A percentile compares a stretch with the other conserved stretches of the same genome.
Evolutionary conservation across 1,140 invertebrate species (phyloP).

Genomic region (Metopolophium dirhodum): DNA sequence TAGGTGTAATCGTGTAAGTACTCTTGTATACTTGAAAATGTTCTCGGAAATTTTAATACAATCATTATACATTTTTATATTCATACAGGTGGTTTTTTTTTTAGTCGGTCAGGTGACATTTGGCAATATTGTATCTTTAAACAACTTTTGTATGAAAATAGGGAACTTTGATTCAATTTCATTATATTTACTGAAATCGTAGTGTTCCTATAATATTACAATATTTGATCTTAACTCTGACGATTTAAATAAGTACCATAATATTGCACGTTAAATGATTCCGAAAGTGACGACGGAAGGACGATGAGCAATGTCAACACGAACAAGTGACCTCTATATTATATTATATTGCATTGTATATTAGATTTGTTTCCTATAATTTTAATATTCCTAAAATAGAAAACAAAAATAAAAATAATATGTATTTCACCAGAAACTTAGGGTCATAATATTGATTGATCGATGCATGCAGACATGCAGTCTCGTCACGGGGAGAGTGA

Average conservation of each 20-base stretch:
- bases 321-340: neutral
- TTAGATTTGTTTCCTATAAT: neutral
- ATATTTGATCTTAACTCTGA: neutral
- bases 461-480: no score
- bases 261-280: no score
- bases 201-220: no score
- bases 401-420: neutral
- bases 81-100: neutral
- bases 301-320: neutral
- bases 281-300: neutral
- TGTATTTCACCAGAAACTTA: neutral
- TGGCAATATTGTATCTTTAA: neutral
- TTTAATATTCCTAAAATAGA: neutral
- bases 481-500: neutral
- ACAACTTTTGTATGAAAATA: no score
- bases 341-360: neutral
- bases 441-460: neutral
- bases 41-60: neutral
- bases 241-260: neutral
- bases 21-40: neutral
- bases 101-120: neutral
- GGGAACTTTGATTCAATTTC: neutral
- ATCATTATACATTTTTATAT: neutral
- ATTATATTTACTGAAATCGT: neutral
- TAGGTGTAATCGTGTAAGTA: no score